A percentile compares a stretch with the other conserved stretches of the same genome.
Evolutionary conservation across 1,140 invertebrate species (phyloP).

Genomic region (Trialeurodes vaporariorum): DNA sequence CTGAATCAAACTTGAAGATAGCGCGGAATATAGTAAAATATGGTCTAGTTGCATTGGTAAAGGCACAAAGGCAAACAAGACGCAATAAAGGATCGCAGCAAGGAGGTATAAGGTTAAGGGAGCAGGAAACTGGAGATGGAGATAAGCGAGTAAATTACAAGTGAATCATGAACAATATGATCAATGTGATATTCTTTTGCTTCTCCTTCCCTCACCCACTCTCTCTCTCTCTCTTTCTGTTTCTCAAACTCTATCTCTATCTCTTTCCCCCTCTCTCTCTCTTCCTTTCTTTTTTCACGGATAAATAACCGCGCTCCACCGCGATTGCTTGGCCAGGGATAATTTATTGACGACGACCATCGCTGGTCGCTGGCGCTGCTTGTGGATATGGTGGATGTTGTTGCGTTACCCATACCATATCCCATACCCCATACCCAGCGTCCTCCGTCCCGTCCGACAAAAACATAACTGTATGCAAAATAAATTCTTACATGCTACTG

Average conservation of each 20-base stretch:
- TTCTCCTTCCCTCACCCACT: neutral
- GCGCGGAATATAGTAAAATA: neutral
- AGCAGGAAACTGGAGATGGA: neutral
- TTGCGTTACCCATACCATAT: too few species aligned
- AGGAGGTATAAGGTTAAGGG: too few species aligned
- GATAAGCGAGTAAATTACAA: neutral
- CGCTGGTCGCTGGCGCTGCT: too few species aligned
- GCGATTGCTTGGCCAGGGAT: too few species aligned
- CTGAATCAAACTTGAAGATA: too few species aligned
- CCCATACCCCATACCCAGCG: too few species aligned
- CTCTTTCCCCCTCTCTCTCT: neutral
- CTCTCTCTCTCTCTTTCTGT: neutral
- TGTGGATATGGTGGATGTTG: too few species aligned
- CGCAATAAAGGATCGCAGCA: too few species aligned
- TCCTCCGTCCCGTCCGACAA: too few species aligned
- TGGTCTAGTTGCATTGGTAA: neutral
- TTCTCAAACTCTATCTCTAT: neutral
- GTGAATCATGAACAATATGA: neutral
- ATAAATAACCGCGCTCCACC: neutral
- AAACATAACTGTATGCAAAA: neutral
- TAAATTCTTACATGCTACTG: neutral
- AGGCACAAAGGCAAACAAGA: neutral
- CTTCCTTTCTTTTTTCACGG: neutral
- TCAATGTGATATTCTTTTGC: neutral
- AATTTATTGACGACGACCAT: too few species aligned